Evolutionary conservation across 2,888 invertebrate genomes (phyloP).

Genomic region (Andrena dorsata): DNA sequence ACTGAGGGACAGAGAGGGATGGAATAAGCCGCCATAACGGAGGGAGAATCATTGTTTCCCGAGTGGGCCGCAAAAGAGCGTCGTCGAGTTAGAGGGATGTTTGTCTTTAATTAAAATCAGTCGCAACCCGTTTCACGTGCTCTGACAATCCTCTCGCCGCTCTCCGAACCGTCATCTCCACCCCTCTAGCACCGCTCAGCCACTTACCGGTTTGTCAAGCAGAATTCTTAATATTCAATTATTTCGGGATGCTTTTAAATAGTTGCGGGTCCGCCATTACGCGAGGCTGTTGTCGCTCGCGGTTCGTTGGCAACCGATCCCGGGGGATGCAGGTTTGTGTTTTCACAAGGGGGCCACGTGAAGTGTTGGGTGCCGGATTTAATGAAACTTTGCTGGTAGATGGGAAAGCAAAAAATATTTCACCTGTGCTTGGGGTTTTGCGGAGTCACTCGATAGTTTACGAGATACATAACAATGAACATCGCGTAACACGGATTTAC

Average conservation of each 20-base stretch:
- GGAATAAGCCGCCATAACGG: constrained; percentile 57
- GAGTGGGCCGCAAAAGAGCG: constrained; percentile 71
- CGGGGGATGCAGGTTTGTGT: neutral
- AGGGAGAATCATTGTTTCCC: constrained; percentile 66
- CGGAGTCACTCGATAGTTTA: too few species aligned
- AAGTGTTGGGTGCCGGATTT: neutral
- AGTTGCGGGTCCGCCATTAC: constrained; percentile 59
- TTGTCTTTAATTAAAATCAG: constrained; percentile 84
- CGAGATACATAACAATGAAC: too few species aligned
- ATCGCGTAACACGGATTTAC: too few species aligned
- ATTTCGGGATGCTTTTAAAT: constrained; percentile 80
- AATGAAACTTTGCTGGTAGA: too few species aligned
- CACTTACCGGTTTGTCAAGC: constrained; percentile 73
- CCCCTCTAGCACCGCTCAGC: constrained; percentile 34
- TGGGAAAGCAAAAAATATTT: too few species aligned
- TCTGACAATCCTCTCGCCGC: constrained; percentile 37
- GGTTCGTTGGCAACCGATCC: constrained; percentile 12
- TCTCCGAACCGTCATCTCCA: neutral
- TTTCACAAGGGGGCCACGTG: neutral
- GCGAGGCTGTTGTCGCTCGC: neutral
- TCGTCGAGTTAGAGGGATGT: constrained; percentile 77
- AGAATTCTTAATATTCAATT: constrained; percentile 83
- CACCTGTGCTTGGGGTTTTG: too few species aligned
- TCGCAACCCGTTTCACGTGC: constrained; percentile 70
- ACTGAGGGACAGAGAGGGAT: constrained; percentile 46